Conservation (phyloP, 2,888 invertebrate species). For the Cacoxenus indagator region DNA sequence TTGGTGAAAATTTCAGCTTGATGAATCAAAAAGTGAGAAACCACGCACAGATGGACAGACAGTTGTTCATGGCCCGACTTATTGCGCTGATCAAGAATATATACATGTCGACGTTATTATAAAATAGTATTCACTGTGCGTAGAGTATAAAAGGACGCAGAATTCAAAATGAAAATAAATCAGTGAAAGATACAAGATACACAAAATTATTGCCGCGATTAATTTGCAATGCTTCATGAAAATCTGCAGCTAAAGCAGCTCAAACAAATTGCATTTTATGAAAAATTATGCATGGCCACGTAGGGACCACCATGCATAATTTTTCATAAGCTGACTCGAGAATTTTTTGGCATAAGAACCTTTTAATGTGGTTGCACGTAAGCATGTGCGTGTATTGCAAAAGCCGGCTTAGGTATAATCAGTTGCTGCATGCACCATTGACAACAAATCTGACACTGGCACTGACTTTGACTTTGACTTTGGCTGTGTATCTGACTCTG, state of each 20-base stretch:
- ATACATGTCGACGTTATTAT: no score
- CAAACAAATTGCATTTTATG: slow-evolving; percentile 8
- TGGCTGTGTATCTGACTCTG: background rate
- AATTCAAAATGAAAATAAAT: background rate
- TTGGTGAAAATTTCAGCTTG: no score
- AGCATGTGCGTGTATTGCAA: background rate
- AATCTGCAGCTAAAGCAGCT: background rate
- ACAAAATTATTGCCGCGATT: slow-evolving; percentile 9
- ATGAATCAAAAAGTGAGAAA: no score
- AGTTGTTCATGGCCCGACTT: no score
- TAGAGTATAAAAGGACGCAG: background rate
- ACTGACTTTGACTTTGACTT: slow-evolving; percentile 7
- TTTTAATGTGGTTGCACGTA: background rate
- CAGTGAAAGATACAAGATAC: background rate
- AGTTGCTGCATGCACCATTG: slow-evolving; percentile 17
- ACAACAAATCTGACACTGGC: slow-evolving; percentile 11
- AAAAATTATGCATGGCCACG: background rate
- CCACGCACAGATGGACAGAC: no score
- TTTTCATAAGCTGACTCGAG: slow-evolving; percentile 14
- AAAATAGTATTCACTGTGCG: no score
- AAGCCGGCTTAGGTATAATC: slow-evolving; percentile 13
- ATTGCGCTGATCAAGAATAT: no score
- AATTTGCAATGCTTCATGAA: slow-evolving; percentile 19
- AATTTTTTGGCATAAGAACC: background rate
- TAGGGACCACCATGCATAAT: slow-evolving; percentile 13